Percentiles rank a stretch among this genome's conserved stretches.
Conservation (phyloP, 2,113 vertebrate species). For the Delphinapterus leucas region DNA sequence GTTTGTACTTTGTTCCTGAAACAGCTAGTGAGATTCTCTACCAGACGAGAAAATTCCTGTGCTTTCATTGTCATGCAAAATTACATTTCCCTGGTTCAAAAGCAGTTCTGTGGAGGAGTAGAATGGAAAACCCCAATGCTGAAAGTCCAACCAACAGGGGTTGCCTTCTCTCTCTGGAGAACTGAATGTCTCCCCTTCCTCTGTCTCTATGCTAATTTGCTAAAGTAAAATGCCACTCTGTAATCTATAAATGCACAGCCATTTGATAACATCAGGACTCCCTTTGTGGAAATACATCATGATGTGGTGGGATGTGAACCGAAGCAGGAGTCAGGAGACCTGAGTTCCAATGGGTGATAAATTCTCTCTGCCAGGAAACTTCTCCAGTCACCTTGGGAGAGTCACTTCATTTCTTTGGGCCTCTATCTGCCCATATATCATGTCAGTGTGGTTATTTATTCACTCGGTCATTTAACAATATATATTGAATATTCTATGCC, state of each 20-base stretch:
- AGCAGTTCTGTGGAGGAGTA: neutral
- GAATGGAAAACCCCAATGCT: neutral
- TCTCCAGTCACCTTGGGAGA: neutral
- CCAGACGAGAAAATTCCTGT: neutral
- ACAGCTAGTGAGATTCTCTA: neutral
- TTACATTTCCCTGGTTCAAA: neutral
- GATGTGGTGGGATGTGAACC: neutral
- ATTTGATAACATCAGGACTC: slow-evolving; percentile 4
- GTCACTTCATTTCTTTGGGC: neutral
- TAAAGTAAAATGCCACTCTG: slow-evolving; percentile 44
- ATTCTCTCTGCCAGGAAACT: neutral
- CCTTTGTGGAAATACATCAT: neutral
- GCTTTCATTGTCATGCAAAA: neutral
- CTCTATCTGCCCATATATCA: neutral
- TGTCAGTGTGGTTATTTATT: neutral
- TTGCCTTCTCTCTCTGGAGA: neutral
- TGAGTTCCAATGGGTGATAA: neutral
- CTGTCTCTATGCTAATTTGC: slow-evolving; percentile 37
- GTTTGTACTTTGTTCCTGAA: neutral
- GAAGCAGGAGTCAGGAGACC: neutral
- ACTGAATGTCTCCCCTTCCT: neutral
- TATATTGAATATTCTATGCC: neutral
- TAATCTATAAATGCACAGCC: slow-evolving; percentile 44
- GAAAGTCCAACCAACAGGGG: neutral
- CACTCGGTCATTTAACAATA: neutral